Base-by-base conservation (phyloP, 2,888 invertebrate genomes). In the Pycnomerus fuliginosus region DNA sequence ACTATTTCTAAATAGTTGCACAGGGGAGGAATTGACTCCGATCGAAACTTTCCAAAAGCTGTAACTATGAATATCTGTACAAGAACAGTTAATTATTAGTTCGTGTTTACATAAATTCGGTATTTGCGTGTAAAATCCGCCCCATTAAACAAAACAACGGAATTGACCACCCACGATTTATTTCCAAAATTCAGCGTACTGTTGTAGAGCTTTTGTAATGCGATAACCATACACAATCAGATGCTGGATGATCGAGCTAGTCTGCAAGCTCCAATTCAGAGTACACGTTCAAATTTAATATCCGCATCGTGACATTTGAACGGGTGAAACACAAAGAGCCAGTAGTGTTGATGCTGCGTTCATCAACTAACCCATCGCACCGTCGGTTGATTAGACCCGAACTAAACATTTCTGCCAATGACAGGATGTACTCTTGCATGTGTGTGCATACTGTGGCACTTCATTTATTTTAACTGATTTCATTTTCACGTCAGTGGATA, bases 251-350 rank as follows among this genome's bases (percentile, higher is more conserved):
- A 47, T 47, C 33, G 36, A 41, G 41, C 37, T 32, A 28, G 17
- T 8, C 33, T 23, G 32, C 30, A 23, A 27, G 33, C 28, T 33
- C 35, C 24, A 29, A 15, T 28, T 38, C 38, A 11, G 24, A 13
- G 17, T 38, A 44, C 50, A 50, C 48, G 48, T 50, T 44, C 52
- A 53, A 54, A 56, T 54, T 54, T 53, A 54, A 56, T 56, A 56
- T 54, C 53, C 56, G 54, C 47, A 38, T n/a, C 44, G 39, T 50
- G 53, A 53, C 49, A 53, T 52, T 50, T 46, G 50, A 56, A 47
- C 53, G 44, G 50, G 22, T 39, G 24, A 36, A 16, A 38, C 34
- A 50, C 49, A 50, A 50, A 50, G 49, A 38, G 44, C 37, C 17
- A 28, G 28, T 12, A 29, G 20, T 37, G 37, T 36, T 46, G 41